A percentile compares a stretch with the other conserved stretches of the same genome.
phyloP scores from a whole-genome alignment of 2,888 invertebrate species.

The Anoncus sp. region DNA sequence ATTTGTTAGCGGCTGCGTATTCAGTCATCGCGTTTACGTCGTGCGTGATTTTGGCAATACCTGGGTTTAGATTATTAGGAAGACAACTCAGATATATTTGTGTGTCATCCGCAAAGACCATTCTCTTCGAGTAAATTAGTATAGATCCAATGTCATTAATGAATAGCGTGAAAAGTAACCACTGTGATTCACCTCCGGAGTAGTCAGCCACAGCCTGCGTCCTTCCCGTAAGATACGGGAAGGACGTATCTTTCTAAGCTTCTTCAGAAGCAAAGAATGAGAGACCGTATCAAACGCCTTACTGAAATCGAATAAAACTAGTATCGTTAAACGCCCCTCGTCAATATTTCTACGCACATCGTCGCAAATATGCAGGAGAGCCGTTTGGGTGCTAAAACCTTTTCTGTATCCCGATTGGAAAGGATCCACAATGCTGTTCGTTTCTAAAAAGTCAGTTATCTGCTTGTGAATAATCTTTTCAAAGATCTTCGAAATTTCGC shows the following conservation, averaged over 20 bases:
- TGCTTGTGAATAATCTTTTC: neutral
- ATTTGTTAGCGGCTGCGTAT: conserved; percentile 10
- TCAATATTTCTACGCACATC: too few relatives aligned
- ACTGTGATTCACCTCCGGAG: neutral
- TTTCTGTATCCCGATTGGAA: too few relatives aligned
- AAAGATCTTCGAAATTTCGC: neutral
- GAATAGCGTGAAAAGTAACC: neutral
- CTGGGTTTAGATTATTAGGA: neutral
- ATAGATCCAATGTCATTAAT: neutral
- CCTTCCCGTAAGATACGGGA: neutral
- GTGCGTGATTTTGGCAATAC: neutral
- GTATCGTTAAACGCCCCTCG: too few relatives aligned
- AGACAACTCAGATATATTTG: conserved; percentile 1
- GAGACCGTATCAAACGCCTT: neutral
- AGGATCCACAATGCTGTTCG: too few relatives aligned
- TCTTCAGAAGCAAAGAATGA: neutral
- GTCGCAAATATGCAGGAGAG: too few relatives aligned
- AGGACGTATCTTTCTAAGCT: too few relatives aligned
- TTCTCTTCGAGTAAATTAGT: neutral
- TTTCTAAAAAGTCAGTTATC: neutral
- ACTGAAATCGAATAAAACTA: too few relatives aligned
- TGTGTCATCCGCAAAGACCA: neutral
- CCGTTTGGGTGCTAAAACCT: too few relatives aligned
- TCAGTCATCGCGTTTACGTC: conserved; percentile 22
- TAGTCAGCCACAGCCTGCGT: conserved; percentile 8